Evolutionary conservation across 2,888 invertebrate species (phyloP), one percentile per base, ranked within the genome.

Genomic region (Lapara coniferarum): DNA sequence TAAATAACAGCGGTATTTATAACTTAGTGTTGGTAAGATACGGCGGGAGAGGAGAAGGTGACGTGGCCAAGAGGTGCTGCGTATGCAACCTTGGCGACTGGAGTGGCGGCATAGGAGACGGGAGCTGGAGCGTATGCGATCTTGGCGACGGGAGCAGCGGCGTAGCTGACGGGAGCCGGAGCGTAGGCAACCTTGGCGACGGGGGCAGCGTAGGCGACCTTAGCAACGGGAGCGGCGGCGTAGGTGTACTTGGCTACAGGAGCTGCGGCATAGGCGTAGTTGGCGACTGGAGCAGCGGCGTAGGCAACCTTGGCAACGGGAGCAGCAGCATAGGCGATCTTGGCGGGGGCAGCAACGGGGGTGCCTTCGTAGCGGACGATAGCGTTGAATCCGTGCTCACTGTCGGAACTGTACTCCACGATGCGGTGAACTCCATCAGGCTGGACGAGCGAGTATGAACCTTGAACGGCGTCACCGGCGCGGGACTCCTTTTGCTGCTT

Each of bases 381-480:
- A 51, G 94, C 93, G 83, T 91, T 92, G 87, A 93, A 94, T 58
- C 94, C 94, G 79, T 89, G 78, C 71, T 80, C 86, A 67, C 86
- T 85, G 80, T 93, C 92, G 25, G 92, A 81, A 78, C 90, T 88
- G 86, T 93, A 93, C 71, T 92, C 91, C 8, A 93, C 93, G 72
- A 93, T 88, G 73, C 93, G 89, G 77, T 83, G 86, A 56, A 89
- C 86, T 0, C 94, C 93, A 66, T 94, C 93, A 72, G 93, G 92
- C 72, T 94, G 93, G 55, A 94, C 83, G n/a, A 94, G 87, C 6
- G 93, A 92, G 87, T 94, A 93, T 46, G 88, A 90, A 72, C 94
- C 93, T 66, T 91, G 91, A 59, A 93, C 91, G 71, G 79, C 82
- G 78, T 94, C 91, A 5, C 93, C 93, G 73, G 81, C 77, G 74